These are phyloP conservation scores for Salarias fasciatus DNA, from an alignment of 2,797 vertebrate genomes.

Conservation along the genomic window DNA sequence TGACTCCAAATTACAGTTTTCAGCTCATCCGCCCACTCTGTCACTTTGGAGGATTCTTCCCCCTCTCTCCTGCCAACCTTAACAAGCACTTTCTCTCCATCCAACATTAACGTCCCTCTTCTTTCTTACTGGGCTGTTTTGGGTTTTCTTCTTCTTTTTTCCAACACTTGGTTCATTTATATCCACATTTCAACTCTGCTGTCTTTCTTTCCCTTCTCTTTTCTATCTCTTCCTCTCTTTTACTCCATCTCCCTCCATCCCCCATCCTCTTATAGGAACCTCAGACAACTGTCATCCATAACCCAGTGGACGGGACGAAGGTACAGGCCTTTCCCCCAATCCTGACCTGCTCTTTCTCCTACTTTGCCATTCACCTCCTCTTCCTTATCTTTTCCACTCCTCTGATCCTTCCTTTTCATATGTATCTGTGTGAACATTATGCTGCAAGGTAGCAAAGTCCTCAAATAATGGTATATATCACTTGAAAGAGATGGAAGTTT, in stretches of 20 bases:
- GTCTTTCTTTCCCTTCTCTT: constrained; percentile 21
- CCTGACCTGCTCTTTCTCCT: constrained; percentile 40
- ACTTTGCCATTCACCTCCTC: constrained; percentile 51
- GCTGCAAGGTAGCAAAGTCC: constrained; percentile 2
- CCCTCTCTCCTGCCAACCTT: constrained; percentile 38
- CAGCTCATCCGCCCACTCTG: constrained; percentile 64
- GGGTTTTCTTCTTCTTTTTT: not conserved
- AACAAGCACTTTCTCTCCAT: constrained; percentile 78
- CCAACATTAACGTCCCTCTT: constrained; percentile 42
- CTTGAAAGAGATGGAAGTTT: not conserved
- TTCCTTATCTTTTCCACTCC: constrained; percentile 42
- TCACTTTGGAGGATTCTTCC: constrained; percentile 46
- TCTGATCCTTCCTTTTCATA: constrained; percentile 49
- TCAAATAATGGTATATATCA: not conserved
- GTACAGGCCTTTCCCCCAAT: constrained; percentile 77
- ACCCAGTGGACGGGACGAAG: constrained; percentile 94
- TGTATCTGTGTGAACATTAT: constrained; percentile 51
- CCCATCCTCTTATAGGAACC: constrained; percentile 83
- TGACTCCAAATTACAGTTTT: constrained; percentile 59
- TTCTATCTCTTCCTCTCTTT: constrained; percentile 27
- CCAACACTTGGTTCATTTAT: constrained; percentile 35
- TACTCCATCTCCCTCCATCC: constrained; percentile 48
- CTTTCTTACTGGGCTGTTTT: constrained; percentile 17
- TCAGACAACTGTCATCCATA: constrained; percentile 99
- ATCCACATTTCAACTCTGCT: constrained; percentile 41